Evolutionary conservation across 2,888 invertebrate genomes (phyloP).

Genomic region (Ariolimax columbianus): DNA sequence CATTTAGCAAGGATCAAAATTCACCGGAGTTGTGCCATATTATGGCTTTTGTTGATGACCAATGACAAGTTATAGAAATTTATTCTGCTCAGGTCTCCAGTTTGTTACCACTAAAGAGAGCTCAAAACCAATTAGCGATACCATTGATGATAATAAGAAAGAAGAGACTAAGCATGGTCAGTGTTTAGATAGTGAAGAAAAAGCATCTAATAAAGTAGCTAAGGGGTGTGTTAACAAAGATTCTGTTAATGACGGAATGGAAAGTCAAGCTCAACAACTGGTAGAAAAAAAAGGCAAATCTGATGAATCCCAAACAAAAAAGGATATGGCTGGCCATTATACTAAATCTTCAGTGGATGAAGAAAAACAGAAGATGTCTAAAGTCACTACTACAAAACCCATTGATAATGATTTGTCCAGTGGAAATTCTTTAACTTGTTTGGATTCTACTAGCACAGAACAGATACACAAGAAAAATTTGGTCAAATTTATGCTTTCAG

Average conservation of each 20-base stretch:
- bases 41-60: neutral
- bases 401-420: neutral
- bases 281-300: neutral
- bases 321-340: neutral
- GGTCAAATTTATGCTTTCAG: conserved; percentile 46
- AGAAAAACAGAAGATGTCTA: neutral
- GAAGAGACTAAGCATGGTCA: neutral
- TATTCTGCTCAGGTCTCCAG: conserved; percentile 7
- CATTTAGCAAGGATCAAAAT: neutral
- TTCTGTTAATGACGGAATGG: neutral
- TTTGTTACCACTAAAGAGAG: neutral
- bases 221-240: neutral
- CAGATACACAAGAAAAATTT: conserved; percentile 11
- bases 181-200: neutral
- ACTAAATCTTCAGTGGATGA: neutral
- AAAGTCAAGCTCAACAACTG: neutral
- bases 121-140: neutral
- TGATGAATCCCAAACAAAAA: neutral
- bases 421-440: neutral
- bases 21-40: neutral
- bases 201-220: neutral
- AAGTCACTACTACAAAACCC: neutral
- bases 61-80: conserved; percentile 36
- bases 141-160: neutral
- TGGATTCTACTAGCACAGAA: neutral